These are phyloP conservation scores for Chroicocephalus ridibundus DNA, from an alignment of 2,113 vertebrate genomes.

Conservation along the genomic window DNA sequence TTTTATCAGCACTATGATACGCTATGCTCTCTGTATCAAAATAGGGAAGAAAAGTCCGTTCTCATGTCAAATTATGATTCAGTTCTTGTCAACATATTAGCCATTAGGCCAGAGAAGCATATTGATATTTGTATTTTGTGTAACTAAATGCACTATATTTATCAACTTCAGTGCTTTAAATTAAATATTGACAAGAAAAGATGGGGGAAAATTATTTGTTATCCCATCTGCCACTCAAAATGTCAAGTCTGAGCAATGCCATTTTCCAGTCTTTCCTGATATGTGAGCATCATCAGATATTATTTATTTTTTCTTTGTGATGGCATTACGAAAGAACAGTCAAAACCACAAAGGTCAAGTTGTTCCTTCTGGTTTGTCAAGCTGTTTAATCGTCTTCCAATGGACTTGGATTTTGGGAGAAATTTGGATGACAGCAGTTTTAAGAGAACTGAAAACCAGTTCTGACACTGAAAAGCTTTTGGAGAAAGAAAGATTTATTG, in stretches of 20 bases:
- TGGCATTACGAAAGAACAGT: neutral
- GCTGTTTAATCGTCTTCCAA: neutral
- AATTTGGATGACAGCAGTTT: neutral
- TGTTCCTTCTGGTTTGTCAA: slow-evolving; percentile 11
- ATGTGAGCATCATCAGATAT: neutral
- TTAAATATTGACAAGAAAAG: slow-evolving; percentile 34
- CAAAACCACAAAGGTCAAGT: slow-evolving; percentile 21
- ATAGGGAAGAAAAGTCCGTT: neutral
- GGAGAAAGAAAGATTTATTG: neutral
- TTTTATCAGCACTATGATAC: neutral
- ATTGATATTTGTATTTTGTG: neutral
- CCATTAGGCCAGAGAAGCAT: neutral
- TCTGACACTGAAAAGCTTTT: neutral
- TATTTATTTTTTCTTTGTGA: neutral
- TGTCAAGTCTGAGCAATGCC: neutral
- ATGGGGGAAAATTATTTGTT: neutral
- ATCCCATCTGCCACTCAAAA: slow-evolving; percentile 40
- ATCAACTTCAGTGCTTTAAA: neutral
- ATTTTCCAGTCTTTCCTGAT: neutral
- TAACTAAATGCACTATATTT: neutral
- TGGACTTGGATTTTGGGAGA: neutral
- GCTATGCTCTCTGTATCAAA: neutral
- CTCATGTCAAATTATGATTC: neutral
- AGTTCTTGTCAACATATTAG: slow-evolving; percentile 30
- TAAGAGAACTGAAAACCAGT: neutral